Evolutionary conservation across 2,797 vertebrate species (phyloP).

Genomic region (Paramormyrops hopkinsi): DNA sequence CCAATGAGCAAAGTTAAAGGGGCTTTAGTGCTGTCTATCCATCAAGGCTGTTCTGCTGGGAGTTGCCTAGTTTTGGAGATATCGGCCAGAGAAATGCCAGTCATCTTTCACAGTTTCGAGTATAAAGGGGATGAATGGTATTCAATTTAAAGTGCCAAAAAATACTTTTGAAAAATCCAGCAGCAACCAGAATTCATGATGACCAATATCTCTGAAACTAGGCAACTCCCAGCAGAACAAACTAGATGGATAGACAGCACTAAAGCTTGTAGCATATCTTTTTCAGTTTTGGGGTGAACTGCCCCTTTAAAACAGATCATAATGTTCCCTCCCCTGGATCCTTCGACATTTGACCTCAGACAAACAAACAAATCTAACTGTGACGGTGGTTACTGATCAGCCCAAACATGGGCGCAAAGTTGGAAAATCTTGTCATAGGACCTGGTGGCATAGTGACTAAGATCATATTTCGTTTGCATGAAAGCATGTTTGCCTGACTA

Average conservation of each 20-base stretch:
- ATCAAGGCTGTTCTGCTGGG: neutral
- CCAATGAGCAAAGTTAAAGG: neutral
- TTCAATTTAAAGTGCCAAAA: neutral
- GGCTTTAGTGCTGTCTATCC: neutral
- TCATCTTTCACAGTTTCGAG: neutral
- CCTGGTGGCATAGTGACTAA: neutral
- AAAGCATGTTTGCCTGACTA: neutral
- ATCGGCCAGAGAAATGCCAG: neutral
- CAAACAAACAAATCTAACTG: neutral
- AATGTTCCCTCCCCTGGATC: neutral
- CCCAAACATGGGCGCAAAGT: neutral
- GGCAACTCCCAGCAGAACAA: neutral
- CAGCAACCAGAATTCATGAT: neutral
- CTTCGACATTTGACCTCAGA: neutral
- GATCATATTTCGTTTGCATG: neutral
- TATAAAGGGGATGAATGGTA: neutral
- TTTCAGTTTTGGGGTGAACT: neutral
- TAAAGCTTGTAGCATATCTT: neutral
- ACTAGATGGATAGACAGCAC: neutral
- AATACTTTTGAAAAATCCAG: neutral
- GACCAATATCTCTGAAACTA: neutral
- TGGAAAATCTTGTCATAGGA: neutral
- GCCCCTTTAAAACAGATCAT: neutral
- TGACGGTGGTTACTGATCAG: neutral
- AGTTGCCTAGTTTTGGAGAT: neutral